Base-by-base conservation (phyloP, 2,113 vertebrate species). In the Pitta sordida region DNA sequence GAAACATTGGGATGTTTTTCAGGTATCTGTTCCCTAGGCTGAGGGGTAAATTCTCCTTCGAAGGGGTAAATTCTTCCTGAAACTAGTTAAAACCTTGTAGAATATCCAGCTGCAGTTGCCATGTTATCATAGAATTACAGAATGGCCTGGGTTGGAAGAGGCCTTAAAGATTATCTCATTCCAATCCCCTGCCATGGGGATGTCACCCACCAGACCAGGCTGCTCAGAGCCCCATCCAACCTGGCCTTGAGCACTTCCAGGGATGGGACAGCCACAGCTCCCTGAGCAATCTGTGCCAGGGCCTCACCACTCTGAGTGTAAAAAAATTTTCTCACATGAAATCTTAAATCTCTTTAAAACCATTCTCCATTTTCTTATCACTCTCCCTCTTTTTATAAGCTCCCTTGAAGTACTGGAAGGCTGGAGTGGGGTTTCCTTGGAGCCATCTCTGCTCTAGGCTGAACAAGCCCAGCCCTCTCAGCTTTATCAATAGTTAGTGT, bases 141-240 rank as follows among this genome's bases (percentile, higher is more conserved):
- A 52, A 75, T 39, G 29, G 11, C 65, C 81, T 74, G 60, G 6
- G 18, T 59, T 46, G 60, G 55, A 74, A 88, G 6, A 3, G 68
- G 52, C 13, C 15, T n/a, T 26, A 22, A 52, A 39, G 13, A 37
- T 46, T 19, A 24, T 46, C 29, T n/a, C 1, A 0, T 74, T 37
- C n/a, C 16, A 37, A 36, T 0, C 6, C 27, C 4, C 19, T 75
- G 15, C 44, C n/a, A 15, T 34, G 17, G n/a, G n/a, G 23, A 24
- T 9, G 2, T 2, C 8, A 51, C 43, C 5, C 37, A n/a, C 29
- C n/a, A 2, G 0, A 0, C 44, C 37, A 67, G 29, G 16, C 3
- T 75, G 23, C 60, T 67, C n/a, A 30, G 52, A 67, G 15, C 16
- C 19, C 2, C 9, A 29, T 82, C 46, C n/a, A 59, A 0, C 29